Percentiles rank a stretch among this genome's conserved stretches.
These are phyloP conservation scores for Latheticus oryzae DNA, from an alignment of 2,888 invertebrate genomes.

Conservation along the genomic window DNA sequence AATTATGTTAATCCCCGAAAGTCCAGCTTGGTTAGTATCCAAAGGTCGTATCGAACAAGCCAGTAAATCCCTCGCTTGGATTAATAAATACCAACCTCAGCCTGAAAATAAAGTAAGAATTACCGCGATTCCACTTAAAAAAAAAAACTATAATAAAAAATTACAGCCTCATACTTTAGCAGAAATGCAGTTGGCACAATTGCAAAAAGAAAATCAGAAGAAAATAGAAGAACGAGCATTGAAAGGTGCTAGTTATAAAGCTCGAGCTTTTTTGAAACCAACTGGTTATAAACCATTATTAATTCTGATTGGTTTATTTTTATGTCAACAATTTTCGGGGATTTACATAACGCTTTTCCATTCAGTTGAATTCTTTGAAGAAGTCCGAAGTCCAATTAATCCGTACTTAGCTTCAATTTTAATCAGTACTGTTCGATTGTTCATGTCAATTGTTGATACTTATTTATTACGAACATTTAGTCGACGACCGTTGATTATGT, in stretches of 20 bases:
- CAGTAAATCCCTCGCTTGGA: conserved; percentile 67
- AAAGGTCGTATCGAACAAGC: conserved; percentile 70
- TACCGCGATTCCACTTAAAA: not conserved
- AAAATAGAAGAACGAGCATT: conserved; percentile 62
- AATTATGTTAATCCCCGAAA: conserved; percentile 69
- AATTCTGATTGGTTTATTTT: conserved; percentile 69
- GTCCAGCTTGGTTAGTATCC: conserved; percentile 71
- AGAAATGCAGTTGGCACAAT: conserved; percentile 67
- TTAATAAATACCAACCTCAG: conserved; percentile 65
- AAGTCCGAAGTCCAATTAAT: conserved; percentile 68
- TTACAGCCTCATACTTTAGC: conserved; percentile 64
- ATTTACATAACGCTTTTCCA: conserved; percentile 73
- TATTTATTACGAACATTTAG: conserved; percentile 68
- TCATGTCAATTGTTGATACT: conserved; percentile 71
- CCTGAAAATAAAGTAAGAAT: conserved; percentile 60
- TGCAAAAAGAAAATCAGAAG: conserved; percentile 69
- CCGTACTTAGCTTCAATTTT: conserved; percentile 70
- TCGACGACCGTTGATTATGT: conserved; percentile 68
- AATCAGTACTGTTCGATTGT: conserved; percentile 69
- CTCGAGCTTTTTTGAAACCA: conserved; percentile 67
- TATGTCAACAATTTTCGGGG: conserved; percentile 72
- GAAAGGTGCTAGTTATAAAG: conserved; percentile 59
- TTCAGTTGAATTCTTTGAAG: conserved; percentile 71
- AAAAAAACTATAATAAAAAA: not conserved
- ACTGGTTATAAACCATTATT: conserved; percentile 72